These are phyloP conservation scores for Fragum whitleyi DNA, from an alignment of 2,888 invertebrate genomes.

Conservation along the genomic window DNA sequence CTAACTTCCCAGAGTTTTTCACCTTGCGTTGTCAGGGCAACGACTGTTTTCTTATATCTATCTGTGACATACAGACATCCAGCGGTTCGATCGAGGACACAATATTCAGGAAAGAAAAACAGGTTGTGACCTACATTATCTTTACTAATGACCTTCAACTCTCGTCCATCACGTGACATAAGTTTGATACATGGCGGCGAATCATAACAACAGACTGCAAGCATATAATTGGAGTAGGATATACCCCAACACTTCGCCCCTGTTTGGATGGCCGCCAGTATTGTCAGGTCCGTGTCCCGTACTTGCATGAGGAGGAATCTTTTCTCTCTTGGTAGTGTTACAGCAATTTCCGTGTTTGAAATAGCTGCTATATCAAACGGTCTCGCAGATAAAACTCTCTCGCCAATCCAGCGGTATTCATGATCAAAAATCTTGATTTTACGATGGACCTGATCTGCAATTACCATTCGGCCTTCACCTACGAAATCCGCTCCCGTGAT, in stretches of 20 bases:
- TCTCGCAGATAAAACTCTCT: slow-evolving; percentile 64
- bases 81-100: slow-evolving; percentile 63
- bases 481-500: slow-evolving; percentile 66
- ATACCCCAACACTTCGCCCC: slow-evolving; percentile 71
- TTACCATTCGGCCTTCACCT: slow-evolving; percentile 61
- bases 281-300: slow-evolving; percentile 58
- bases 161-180: slow-evolving; percentile 70
- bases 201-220: slow-evolving; percentile 69
- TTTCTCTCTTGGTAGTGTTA: slow-evolving; percentile 67
- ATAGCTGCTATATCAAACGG: slow-evolving; percentile 65
- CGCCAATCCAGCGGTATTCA: slow-evolving; percentile 63
- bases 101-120: slow-evolving; percentile 71
- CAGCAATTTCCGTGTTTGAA: slow-evolving; percentile 62
- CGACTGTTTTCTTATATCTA: slow-evolving; percentile 69
- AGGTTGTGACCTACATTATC: slow-evolving; percentile 68
- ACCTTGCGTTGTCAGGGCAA: slow-evolving; percentile 65
- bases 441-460: slow-evolving; percentile 67
- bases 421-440: slow-evolving; percentile 67
- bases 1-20: slow-evolving; percentile 69
- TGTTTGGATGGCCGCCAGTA: slow-evolving; percentile 66
- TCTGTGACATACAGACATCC: slow-evolving; percentile 66
- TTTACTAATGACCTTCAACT: slow-evolving; percentile 64
- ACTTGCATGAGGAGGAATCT: slow-evolving; percentile 64
- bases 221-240: slow-evolving; percentile 63
- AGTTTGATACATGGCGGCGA: slow-evolving; percentile 68